These are phyloP conservation scores for Amazonetta brasiliensis DNA, from an alignment of 2,797 vertebrate genomes.

Conservation along the genomic window DNA sequence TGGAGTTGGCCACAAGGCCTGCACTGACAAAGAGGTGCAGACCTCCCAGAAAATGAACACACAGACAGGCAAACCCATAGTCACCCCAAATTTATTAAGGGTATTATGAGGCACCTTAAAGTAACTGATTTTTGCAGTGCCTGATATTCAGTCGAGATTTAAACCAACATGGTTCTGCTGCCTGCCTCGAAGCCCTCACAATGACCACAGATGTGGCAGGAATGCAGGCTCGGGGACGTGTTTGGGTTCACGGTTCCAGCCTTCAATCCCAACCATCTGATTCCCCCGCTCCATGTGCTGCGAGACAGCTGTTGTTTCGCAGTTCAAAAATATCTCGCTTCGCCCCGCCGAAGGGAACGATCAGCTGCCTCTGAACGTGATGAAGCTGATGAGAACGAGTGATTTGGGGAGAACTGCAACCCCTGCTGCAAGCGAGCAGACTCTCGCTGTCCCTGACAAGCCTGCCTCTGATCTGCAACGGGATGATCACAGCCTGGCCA, in stretches of 20 bases:
- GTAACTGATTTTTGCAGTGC: not conserved
- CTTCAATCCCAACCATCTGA: not conserved
- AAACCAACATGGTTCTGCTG: not conserved
- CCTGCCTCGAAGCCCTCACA: not conserved
- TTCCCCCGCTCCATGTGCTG: not conserved
- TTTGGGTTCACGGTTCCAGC: not conserved
- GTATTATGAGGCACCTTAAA: not conserved
- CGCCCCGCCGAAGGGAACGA: not conserved
- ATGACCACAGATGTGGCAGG: not conserved
- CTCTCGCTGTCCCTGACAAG: not conserved
- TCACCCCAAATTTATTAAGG: not conserved
- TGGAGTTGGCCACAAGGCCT: not conserved
- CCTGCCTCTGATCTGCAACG: not conserved
- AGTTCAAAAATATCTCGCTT: conserved; percentile 14
- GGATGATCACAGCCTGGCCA: not conserved
- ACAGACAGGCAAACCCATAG: not conserved
- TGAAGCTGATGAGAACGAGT: not conserved
- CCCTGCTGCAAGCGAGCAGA: not conserved
- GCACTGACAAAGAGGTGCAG: not conserved
- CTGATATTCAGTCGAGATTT: not conserved
- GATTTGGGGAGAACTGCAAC: conserved; percentile 6
- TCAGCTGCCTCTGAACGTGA: not conserved
- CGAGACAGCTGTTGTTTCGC: not conserved
- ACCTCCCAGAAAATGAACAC: not conserved
- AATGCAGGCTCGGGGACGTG: not conserved